Percentiles rank a stretch among this genome's conserved stretches.
phyloP scores from a whole-genome alignment of 1,140 invertebrate genomes.

The Leptinotarsa lineolata region DNA sequence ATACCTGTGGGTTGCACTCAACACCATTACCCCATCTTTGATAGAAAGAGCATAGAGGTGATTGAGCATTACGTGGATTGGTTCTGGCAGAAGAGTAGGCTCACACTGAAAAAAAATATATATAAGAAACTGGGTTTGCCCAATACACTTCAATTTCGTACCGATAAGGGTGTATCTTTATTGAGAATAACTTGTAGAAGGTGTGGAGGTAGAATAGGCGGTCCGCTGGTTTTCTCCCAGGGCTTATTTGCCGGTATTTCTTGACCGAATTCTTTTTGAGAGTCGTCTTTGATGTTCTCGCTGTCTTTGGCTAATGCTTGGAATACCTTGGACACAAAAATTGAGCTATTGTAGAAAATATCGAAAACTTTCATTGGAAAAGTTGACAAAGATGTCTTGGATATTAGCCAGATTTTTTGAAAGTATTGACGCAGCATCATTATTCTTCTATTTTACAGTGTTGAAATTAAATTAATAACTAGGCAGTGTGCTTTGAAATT shows the following conservation, averaged over 20 bases:
- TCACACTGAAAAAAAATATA: conserved; percentile 78
- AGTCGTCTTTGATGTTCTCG: conserved; percentile 71
- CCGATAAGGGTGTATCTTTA: conserved; percentile 93
- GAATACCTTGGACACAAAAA: conserved; percentile 67
- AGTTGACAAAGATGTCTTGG: neutral
- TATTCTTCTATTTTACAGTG: too few relatives aligned
- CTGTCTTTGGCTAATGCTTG: conserved; percentile 94
- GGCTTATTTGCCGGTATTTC: conserved; percentile 88
- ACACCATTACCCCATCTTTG: conserved; percentile 99
- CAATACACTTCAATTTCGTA: conserved; percentile 58
- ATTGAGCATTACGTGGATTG: conserved; percentile 99
- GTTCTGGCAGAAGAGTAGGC: conserved; percentile 96
- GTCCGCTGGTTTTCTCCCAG: conserved; percentile 89
- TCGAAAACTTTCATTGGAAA: neutral
- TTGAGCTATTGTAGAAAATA: neutral
- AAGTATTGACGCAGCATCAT: neutral
- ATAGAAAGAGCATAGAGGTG: conserved; percentile 99
- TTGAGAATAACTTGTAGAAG: conserved; percentile 98
- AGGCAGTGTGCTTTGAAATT: too few relatives aligned
- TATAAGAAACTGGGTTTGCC: neutral
- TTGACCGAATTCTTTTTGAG: conserved; percentile 80
- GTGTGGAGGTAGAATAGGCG: conserved; percentile 97
- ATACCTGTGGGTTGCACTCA: conserved; percentile 96
- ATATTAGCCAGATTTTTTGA: neutral
- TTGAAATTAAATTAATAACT: too few relatives aligned